Percentiles rank a stretch among this genome's conserved stretches.
Evolutionary conservation across 2,888 invertebrate genomes (phyloP).

Genomic region (Rhagonycha lutea): DNA sequence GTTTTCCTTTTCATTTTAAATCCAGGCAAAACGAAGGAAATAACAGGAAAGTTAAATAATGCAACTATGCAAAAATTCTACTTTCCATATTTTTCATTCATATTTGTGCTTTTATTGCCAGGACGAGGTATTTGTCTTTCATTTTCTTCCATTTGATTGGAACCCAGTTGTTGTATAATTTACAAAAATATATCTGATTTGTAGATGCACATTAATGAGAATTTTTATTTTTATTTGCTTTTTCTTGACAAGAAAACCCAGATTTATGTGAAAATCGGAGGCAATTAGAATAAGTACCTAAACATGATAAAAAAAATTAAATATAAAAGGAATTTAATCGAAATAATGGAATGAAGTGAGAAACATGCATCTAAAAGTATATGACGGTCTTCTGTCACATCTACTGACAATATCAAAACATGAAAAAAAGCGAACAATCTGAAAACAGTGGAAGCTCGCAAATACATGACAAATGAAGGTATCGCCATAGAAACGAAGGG

Average conservation of each 20-base stretch:
- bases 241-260: background rate
- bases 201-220: background rate
- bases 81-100: background rate
- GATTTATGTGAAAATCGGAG: background rate
- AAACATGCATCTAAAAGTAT: slow-evolving; percentile 27
- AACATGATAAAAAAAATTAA: slow-evolving; percentile 17
- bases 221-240: background rate
- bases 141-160: background rate
- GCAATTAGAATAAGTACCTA: slow-evolving; percentile 18
- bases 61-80: too few species aligned
- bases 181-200: background rate
- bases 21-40: background rate
- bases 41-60: too few species aligned
- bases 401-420: slow-evolving; percentile 30
- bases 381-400: slow-evolving; percentile 28
- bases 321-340: slow-evolving; percentile 27
- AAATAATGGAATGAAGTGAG: slow-evolving; percentile 24
- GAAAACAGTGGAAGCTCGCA: slow-evolving; percentile 34
- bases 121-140: too few species aligned
- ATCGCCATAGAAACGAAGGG: slow-evolving; percentile 33
- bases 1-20: background rate
- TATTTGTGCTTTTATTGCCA: too few species aligned
- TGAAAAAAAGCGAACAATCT: slow-evolving; percentile 33
- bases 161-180: background rate
- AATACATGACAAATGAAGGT: slow-evolving; percentile 38